These are phyloP conservation scores for Enteromius thamalakanensis DNA, from an alignment of 2,797 vertebrate genomes.

Conservation along the genomic window DNA sequence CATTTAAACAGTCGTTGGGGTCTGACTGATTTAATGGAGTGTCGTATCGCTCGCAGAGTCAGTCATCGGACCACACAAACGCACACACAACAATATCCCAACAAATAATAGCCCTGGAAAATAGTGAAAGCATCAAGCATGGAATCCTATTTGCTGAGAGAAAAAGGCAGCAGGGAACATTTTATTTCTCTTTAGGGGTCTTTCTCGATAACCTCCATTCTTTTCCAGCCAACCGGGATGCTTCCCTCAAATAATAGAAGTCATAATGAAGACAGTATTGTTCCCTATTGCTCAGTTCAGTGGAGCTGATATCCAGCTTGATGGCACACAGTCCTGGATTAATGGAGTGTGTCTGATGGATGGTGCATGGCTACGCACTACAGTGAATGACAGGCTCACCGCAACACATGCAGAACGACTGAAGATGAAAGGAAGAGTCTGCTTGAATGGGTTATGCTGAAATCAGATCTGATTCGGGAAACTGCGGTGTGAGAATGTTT, in stretches of 20 bases:
- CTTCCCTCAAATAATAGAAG: constrained; percentile 55
- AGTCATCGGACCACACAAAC: constrained; percentile 57
- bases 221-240: constrained; percentile 42
- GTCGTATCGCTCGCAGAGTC: constrained; percentile 55
- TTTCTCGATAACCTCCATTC: constrained; percentile 37
- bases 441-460: neutral
- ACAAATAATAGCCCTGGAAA: constrained; percentile 65
- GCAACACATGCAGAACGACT: constrained; percentile 2
- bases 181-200: constrained; percentile 55
- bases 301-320: constrained; percentile 47
- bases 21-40: constrained; percentile 71
- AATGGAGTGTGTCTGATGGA: constrained; percentile 61
- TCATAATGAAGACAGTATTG: constrained; percentile 61
- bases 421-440: neutral
- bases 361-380: constrained; percentile 21
- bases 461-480: neutral
- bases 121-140: constrained; percentile 55
- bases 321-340: constrained; percentile 52
- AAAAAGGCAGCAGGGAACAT: constrained; percentile 19
- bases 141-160: constrained; percentile 54
- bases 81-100: constrained; percentile 49
- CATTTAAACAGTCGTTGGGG: constrained; percentile 71
- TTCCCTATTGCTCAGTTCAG: constrained; percentile 39
- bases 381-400: constrained; percentile 38
- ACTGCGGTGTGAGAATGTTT: neutral